Evolutionary conservation across 2,113 vertebrate genomes (phyloP).

Genomic region (Hoplias malabaricus): DNA sequence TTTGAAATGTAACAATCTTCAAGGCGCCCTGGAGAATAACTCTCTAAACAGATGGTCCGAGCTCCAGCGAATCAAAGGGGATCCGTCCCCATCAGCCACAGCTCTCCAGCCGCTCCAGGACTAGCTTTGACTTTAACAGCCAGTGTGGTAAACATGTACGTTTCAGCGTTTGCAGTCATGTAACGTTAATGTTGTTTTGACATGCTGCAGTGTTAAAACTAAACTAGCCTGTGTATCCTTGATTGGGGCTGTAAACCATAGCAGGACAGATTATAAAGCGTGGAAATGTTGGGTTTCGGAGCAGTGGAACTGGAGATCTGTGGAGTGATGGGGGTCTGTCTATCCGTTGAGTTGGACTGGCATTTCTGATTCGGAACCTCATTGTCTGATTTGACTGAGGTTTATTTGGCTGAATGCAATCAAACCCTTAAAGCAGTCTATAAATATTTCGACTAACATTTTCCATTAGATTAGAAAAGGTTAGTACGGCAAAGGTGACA

Average conservation of each 20-base stretch:
- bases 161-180: neutral
- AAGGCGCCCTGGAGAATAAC: constrained; percentile 12
- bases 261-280: too few relatives aligned
- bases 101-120: neutral
- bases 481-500: too few relatives aligned
- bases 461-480: too few relatives aligned
- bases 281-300: too few relatives aligned
- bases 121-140: constrained; percentile 6
- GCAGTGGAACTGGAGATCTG: too few relatives aligned
- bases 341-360: too few relatives aligned
- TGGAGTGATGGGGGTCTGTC: too few relatives aligned
- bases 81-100: neutral
- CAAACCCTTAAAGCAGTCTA: too few relatives aligned
- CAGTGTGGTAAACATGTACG: neutral
- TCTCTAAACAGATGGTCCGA: constrained; percentile 26
- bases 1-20: constrained; percentile 25
- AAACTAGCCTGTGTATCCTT: neutral
- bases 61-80: neutral
- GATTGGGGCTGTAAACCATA: neutral
- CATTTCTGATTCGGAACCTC: too few relatives aligned
- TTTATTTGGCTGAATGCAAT: too few relatives aligned
- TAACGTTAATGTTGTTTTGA: neutral
- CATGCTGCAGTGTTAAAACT: neutral
- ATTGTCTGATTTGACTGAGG: too few relatives aligned
- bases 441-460: too few relatives aligned